Base-by-base conservation (phyloP, 1,140 invertebrate genomes). In the Zaprionus inermis region DNA sequence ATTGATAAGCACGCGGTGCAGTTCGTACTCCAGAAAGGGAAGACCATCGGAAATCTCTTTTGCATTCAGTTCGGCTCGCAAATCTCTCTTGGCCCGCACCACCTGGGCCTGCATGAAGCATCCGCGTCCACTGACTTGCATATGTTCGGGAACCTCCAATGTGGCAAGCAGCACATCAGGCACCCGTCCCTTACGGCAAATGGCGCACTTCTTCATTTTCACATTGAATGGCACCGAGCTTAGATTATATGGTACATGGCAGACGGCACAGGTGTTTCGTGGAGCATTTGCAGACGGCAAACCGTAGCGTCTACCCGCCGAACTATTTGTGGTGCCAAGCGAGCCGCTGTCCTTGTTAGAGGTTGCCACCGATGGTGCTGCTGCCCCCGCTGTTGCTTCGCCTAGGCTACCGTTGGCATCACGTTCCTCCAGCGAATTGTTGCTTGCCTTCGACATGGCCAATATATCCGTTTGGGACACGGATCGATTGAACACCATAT, bases 1-100 rank as follows among this genome's bases (percentile, higher is more conserved):
- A 83, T 98, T 98, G 2, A 98, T 94, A 11, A 99, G 93, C 80
- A 98, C 95, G 72, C 97, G 95, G 92, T 99, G 97, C 28, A 99
- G 93, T 92, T 99, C 98, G 92, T 99, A 99, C 92, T 99, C 98
- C 49, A 99, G 92, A 93, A 99, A 99, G 1, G 98, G 98, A 46
- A 99, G 93, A 64, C 96, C 95, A 92, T 97, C 97, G 6, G 97
- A 98, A 64, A 99, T 97, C 93, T 99, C 98, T 90, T 98, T 97
- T 3, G 98, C 98, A 91, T 97, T 97, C 2, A 96, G 94, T 93
- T 99, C 98, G 2, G 96, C 96, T 54, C 96, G 95, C 9, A 95
- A 92, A 79, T 98, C 97, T 68, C 95, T 95, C 81, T 98, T 97
- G 1, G 94, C 93, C 38, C 97, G 94, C 80, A 95, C 96, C 7